A percentile compares a stretch with the other conserved stretches of the same genome.
Conservation (phyloP, 2,797 vertebrate species). For the Phoxinus dragarum region DNA sequence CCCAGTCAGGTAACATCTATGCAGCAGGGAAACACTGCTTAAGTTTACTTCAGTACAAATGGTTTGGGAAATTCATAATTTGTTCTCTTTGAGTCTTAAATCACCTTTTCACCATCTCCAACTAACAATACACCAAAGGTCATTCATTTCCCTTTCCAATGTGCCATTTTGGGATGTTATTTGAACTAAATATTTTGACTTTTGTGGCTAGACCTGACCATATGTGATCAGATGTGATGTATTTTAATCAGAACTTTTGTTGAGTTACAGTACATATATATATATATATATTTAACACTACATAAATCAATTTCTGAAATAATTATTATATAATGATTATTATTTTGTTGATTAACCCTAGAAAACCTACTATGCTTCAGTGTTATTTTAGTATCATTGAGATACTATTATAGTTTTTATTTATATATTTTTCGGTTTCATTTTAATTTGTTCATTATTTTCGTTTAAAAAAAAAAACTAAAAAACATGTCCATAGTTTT, state of each 20-base stretch:
- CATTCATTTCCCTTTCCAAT: not conserved
- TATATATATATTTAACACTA: not conserved
- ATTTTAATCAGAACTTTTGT: not conserved
- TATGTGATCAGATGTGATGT: not conserved
- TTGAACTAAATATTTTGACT: not conserved
- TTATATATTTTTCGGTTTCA: not conserved
- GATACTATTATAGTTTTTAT: not conserved
- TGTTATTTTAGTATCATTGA: not conserved
- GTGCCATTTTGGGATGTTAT: not conserved
- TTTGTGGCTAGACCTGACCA: not conserved
- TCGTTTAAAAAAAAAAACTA: no score
- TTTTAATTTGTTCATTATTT: no score
- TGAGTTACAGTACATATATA: no score
- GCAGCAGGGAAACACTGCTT: slow-evolving; percentile 35
- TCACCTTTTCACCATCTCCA: not conserved
- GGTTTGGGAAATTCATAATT: not conserved
- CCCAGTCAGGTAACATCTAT: slow-evolving; percentile 79
- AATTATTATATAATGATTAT: not conserved
- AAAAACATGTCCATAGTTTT: not conserved
- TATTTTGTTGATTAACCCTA: not conserved
- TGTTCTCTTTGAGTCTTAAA: not conserved
- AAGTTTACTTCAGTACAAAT: not conserved
- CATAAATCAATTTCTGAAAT: not conserved
- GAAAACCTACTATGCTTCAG: not conserved
- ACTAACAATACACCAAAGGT: not conserved